phyloP scores from a whole-genome alignment of 2,888 invertebrate species.

The Philonicus albiceps region DNA sequence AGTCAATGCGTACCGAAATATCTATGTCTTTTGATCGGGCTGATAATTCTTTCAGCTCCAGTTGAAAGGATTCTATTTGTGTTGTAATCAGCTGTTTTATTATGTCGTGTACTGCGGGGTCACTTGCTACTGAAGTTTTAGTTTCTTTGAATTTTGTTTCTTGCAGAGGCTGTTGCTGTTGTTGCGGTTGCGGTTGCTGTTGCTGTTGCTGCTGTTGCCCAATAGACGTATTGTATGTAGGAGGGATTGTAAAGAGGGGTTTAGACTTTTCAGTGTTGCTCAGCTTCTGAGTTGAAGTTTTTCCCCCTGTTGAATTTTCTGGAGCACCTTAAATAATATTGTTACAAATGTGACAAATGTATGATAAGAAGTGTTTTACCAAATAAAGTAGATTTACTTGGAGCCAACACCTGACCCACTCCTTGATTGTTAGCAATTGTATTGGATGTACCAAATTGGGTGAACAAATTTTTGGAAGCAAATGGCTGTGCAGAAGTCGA shows the following conservation, averaged over 20 bases:
- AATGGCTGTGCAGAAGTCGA: neutral
- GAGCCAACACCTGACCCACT: neutral
- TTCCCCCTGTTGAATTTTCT: neutral
- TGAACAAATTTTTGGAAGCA: neutral
- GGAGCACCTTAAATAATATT: neutral
- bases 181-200: conserved; percentile 7
- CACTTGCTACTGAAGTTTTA: neutral
- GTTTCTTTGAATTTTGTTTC: neutral
- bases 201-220: conserved; percentile 18
- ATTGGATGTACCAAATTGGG: neutral
- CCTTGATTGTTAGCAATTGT: neutral
- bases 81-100: conserved; percentile 71
- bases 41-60: conserved; percentile 71
- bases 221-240: conserved; percentile 53
- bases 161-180: conserved; percentile 19
- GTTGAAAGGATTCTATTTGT: conserved; percentile 72
- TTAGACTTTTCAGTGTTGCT: conserved; percentile 50
- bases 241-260: conserved; percentile 57
- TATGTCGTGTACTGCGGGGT: conserved; percentile 53
- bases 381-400: neutral
- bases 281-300: neutral
- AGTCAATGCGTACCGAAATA: conserved; percentile 53
- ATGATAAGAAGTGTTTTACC: neutral
- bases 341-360: neutral
- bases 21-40: conserved; percentile 66